Conservation (phyloP, 1,140 invertebrate genomes). For the Condylostylus longicornis region DNA sequence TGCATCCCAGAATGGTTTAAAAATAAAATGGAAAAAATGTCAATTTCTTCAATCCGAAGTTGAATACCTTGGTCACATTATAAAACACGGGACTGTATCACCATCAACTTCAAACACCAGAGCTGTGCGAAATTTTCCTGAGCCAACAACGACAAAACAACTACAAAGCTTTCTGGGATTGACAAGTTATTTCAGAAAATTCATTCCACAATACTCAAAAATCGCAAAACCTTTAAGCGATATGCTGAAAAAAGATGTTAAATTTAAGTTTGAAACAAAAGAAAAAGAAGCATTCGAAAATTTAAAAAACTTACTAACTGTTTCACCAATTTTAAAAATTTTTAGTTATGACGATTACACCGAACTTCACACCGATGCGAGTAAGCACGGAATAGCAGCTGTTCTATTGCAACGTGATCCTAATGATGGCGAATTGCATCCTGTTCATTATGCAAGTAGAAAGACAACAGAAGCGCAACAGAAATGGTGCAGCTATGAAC, state of each 20-base stretch:
- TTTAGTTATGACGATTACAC: slow-evolving; percentile 4
- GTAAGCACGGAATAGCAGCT: neutral
- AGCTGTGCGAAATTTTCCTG: slow-evolving; percentile 17
- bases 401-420: neutral
- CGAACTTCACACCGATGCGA: slow-evolving; percentile 15
- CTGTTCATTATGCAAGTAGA: slow-evolving; percentile 16
- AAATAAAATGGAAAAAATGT: slow-evolving; percentile 16
- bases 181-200: slow-evolving; percentile 23
- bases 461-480: slow-evolving; percentile 14
- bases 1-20: neutral
- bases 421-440: slow-evolving; percentile 13
- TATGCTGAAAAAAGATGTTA: slow-evolving; percentile 5
- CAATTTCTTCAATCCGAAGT: slow-evolving; percentile 11
- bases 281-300: slow-evolving; percentile 4
- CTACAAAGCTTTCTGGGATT: slow-evolving; percentile 22
- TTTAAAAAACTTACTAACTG: slow-evolving; percentile 5
- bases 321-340: slow-evolving; percentile 8
- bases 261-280: slow-evolving; percentile 2
- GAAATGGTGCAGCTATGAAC: slow-evolving; percentile 15
- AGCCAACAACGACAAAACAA: slow-evolving; percentile 14
- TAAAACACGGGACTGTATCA: slow-evolving; percentile 8
- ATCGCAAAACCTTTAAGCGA: slow-evolving; percentile 14
- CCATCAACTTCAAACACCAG: slow-evolving; percentile 15
- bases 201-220: slow-evolving; percentile 14
- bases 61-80: slow-evolving; percentile 12